Evolutionary conservation across 2,888 invertebrate genomes (phyloP), one percentile per base, ranked within the genome.

Genomic region (Calameuta idolon): DNA sequence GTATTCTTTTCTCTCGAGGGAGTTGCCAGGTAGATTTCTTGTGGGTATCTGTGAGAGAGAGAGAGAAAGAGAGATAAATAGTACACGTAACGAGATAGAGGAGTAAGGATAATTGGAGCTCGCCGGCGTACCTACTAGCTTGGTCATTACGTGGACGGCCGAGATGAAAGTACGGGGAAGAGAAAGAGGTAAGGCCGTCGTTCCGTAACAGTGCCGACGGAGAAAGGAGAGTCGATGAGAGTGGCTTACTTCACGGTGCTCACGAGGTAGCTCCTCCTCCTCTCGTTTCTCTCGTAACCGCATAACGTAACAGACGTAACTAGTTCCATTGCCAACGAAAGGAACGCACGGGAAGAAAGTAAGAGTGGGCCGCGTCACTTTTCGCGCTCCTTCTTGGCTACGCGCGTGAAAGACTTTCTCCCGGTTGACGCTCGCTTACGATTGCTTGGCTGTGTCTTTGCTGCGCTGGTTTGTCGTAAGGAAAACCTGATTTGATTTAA

Each of bases 321-420:
- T 89, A 89, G 89, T 90, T 89, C 88, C 90, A 91, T 90, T 90
- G 90, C 91, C 90, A 91, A 90, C 85, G 90, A 90, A 89, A 90
- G 90, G 85, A 82, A 81, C 81, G 55, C 55, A 55, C 55, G 5
- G 55, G 82, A 78, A 78, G 81, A 79, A 77, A 80, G 77, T 77
- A 89, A 90, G 88, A 89, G 88, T 87, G 84, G 84, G 85, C 82
- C 85, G 87, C 85, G 86, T 87, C 82, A 87, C 88, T 89, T 90
- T 89, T 86, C 88, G 87, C 87, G 81, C 55, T 55, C 35, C 35
- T 23, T 23, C 55, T 55, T 12, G 12, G 55, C 78, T 33, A 76
- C 12, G 37, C 12, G 37, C 71, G 73, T 74, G 75, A 69, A 69
- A 75, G 76, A 77, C 23, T 37, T 77, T 75, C 73, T 55, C 73